Percentiles rank a stretch among this genome's conserved stretches.
Conservation (phyloP, 2,113 vertebrate genomes). For the Rhea americana region DNA sequence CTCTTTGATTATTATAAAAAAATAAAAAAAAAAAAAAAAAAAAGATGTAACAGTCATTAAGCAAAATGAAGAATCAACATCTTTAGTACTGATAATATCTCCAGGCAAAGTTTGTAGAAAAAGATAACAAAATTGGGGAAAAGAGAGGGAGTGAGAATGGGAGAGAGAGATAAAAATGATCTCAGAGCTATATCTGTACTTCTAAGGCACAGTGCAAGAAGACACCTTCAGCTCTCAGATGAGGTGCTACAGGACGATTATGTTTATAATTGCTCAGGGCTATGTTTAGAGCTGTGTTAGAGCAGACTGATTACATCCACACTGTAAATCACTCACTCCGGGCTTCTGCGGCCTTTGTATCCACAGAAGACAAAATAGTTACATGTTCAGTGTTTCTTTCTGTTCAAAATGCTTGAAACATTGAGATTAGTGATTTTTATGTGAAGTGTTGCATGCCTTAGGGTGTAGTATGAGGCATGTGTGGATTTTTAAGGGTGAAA, state of each 20-base stretch:
- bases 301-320: neutral
- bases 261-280: neutral
- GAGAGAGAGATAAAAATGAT: neutral
- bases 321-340: neutral
- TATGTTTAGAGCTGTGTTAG: neutral
- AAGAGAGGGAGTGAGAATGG: neutral
- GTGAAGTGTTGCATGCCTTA: neutral
- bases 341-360: neutral
- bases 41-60: neutral
- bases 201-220: neutral
- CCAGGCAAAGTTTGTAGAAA: neutral
- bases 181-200: neutral
- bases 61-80: neutral
- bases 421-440: neutral
- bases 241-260: neutral
- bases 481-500: neutral
- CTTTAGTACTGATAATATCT: neutral
- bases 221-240: neutral
- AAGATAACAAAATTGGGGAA: neutral
- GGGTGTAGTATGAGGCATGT: neutral
- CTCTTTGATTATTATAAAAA: no score
- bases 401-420: neutral
- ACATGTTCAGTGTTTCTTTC: neutral
- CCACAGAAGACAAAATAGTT: accelerated
- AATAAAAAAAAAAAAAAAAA: neutral